Evolutionary conservation across 2,888 invertebrate genomes (phyloP).

Genomic region (Drosophila ochracea): DNA sequence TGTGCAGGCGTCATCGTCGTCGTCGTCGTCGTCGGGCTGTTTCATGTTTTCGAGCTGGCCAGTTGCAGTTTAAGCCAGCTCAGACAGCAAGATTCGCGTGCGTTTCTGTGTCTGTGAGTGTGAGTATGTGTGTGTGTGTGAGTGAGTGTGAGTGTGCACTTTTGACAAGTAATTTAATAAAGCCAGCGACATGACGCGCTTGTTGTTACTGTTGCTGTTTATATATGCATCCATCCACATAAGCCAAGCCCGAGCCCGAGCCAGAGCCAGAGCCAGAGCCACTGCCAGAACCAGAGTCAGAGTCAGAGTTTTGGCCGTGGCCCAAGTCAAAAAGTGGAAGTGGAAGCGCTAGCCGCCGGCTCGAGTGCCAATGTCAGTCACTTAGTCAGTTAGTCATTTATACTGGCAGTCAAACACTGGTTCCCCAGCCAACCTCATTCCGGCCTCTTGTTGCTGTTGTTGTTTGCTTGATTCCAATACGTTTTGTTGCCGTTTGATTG

Average conservation of each 20-base stretch:
- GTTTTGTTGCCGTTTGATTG: conserved; percentile 59
- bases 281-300: conserved; percentile 15
- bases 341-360: conserved; percentile 61
- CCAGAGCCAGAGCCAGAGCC: conserved; percentile 1
- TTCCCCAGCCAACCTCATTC: conserved; percentile 12
- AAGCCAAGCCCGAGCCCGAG: conserved; percentile 26
- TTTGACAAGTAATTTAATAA: conserved; percentile 81
- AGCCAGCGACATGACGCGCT: conserved; percentile 76
- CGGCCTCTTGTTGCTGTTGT: conserved; percentile 23
- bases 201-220: conserved; percentile 48
- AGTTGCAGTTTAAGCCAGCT: conserved; percentile 41
- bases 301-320: conserved; percentile 7
- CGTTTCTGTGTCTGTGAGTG: conserved; percentile 13
- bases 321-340: conserved; percentile 20
- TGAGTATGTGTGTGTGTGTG: conserved; percentile 10
- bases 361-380: conserved; percentile 64
- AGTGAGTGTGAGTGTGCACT: conserved; percentile 57
- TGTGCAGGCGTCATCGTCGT: conserved; percentile 34
- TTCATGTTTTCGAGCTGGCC: conserved; percentile 48
- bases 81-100: conserved; percentile 47
- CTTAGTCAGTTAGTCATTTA: conserved; percentile 30
- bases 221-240: conserved; percentile 60
- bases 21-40: conserved; percentile 40
- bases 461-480: conserved; percentile 40
- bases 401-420: conserved; percentile 33